These are phyloP conservation scores for Lathronympha strigana DNA, from an alignment of 2,888 invertebrate genomes.

Conservation along the genomic window DNA sequence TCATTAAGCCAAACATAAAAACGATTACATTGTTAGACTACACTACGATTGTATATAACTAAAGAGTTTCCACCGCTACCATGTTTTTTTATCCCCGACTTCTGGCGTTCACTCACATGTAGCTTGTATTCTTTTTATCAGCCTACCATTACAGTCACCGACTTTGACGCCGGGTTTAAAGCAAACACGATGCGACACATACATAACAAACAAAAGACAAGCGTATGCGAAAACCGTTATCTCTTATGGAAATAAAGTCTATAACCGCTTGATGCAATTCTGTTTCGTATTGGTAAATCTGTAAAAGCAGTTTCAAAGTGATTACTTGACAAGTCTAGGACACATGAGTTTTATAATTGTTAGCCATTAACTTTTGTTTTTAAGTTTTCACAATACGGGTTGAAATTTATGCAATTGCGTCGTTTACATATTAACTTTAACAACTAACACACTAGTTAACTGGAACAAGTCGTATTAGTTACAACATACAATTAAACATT, in stretches of 20 bases:
- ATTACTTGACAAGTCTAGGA: constrained; percentile 43
- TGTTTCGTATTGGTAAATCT: not conserved
- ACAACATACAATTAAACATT: constrained; percentile 1
- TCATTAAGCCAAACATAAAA: not conserved
- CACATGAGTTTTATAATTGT: constrained; percentile 49
- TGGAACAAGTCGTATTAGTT: constrained; percentile 23
- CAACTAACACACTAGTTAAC: no score
- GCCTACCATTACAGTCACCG: constrained; percentile 15
- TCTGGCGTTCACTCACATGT: not conserved
- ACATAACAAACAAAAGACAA: not conserved
- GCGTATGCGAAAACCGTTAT: not conserved
- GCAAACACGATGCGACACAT: constrained; percentile 24
- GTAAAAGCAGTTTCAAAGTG: constrained; percentile 30
- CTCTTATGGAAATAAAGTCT: not conserved
- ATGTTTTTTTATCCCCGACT: not conserved
- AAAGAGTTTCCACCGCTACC: not conserved
- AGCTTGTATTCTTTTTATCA: constrained; percentile 23
- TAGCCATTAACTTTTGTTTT: constrained; percentile 53
- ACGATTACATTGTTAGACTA: not conserved
- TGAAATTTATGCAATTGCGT: constrained; percentile 55
- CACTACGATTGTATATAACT: not conserved
- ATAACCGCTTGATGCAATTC: not conserved
- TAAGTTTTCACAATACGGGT: constrained; percentile 50
- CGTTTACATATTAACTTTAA: constrained; percentile 19
- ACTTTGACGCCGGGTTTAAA: constrained; percentile 33